phyloP scores from a whole-genome alignment of 2,797 vertebrate genomes.

The Sebastolobus altivelis region DNA sequence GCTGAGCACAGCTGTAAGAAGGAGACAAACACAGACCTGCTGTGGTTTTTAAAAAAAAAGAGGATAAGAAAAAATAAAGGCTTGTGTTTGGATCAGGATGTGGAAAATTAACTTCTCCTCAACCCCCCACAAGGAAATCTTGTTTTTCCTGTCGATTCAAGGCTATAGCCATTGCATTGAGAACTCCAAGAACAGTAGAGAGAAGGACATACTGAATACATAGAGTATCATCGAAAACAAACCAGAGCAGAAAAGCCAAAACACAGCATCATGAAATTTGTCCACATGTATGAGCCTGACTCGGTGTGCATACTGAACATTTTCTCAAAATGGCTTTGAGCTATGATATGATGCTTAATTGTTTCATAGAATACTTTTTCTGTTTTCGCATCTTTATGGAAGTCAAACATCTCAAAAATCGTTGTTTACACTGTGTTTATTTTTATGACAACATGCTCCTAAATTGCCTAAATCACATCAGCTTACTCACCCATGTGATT shows the following conservation, averaged over 20 bases:
- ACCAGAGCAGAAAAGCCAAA: conserved; percentile 5
- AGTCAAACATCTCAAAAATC: conserved; percentile 40
- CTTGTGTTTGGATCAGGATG: conserved; percentile 76
- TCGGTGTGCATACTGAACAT: neutral
- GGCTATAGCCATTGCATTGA: conserved; percentile 52
- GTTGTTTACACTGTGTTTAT: conserved; percentile 26
- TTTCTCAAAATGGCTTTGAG: conserved; percentile 24
- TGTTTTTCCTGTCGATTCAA: conserved; percentile 74
- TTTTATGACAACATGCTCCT: conserved; percentile 36
- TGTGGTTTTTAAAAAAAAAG: conserved; percentile 53
- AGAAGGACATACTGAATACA: neutral
- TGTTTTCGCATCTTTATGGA: conserved; percentile 25
- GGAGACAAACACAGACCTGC: conserved; percentile 67
- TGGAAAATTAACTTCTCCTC: conserved; percentile 74
- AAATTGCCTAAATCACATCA: conserved; percentile 12
- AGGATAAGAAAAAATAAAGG: conserved; percentile 41
- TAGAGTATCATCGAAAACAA: neutral
- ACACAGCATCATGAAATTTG: neutral
- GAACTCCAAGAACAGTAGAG: conserved; percentile 44
- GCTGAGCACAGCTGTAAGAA: conserved; percentile 73
- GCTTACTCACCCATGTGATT: conserved; percentile 4
- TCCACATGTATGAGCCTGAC: conserved; percentile 14
- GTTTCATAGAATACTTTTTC: conserved; percentile 18
- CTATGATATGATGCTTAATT: neutral
- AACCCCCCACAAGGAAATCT: conserved; percentile 72